A percentile compares a stretch with the other conserved stretches of the same genome.
These are phyloP conservation scores for Tylochromis polylepis DNA, from an alignment of 2,113 vertebrate species.

Conservation along the genomic window DNA sequence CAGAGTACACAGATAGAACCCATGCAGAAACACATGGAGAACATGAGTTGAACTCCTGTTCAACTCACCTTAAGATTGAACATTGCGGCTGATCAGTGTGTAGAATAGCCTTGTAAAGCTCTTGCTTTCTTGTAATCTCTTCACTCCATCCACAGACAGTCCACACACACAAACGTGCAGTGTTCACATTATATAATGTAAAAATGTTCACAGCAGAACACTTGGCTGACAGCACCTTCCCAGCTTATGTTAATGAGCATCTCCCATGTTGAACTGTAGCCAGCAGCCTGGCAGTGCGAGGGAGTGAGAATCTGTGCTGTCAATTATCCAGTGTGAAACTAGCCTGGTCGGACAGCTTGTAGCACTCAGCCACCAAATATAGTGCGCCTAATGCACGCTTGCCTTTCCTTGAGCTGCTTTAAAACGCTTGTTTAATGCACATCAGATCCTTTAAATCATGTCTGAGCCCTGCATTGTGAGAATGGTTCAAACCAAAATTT, in stretches of 20 bases:
- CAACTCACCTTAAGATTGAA: background rate
- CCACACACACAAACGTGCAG: background rate
- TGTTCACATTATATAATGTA: background rate
- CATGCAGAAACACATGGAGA: background rate
- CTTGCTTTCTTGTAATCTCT: background rate
- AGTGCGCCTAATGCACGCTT: conserved; percentile 1
- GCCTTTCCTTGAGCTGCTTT: conserved; percentile 9
- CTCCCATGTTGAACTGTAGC: conserved; percentile 41
- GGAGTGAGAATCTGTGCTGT: conserved; percentile 59
- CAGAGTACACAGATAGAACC: background rate
- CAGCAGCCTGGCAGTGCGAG: conserved; percentile 44
- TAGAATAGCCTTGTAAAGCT: background rate
- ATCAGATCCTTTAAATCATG: background rate
- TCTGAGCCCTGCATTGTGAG: background rate
- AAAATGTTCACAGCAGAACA: background rate
- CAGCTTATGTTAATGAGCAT: conserved; percentile 60
- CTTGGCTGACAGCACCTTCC: conserved; percentile 36
- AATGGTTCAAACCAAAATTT: background rate
- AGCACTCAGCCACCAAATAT: conserved; percentile 43
- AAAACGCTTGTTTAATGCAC: conserved; percentile 11
- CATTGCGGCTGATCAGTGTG: background rate
- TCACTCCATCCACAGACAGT: background rate
- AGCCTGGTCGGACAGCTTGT: conserved; percentile 52
- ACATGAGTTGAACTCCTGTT: background rate
- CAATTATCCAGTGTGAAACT: conserved; percentile 51